These are phyloP conservation scores for Pseudeuparius sepicola DNA, from an alignment of 2,888 invertebrate species.

Conservation along the genomic window DNA sequence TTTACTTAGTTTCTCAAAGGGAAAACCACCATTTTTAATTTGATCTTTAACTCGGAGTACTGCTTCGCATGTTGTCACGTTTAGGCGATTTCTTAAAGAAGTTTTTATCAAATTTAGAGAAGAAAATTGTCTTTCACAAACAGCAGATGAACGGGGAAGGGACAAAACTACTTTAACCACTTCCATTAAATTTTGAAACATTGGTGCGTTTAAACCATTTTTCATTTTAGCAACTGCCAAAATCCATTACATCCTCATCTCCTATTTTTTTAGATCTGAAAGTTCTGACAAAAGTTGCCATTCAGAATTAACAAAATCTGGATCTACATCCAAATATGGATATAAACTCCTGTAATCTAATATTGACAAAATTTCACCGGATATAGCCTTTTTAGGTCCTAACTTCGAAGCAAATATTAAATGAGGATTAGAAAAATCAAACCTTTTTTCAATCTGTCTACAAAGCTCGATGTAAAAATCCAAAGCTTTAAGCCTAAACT, in stretches of 20 bases:
- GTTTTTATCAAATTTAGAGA: conserved; percentile 15
- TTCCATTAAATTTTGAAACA: conserved; percentile 13
- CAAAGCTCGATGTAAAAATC: conserved; percentile 13
- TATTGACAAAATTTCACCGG: background rate
- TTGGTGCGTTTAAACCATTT: conserved; percentile 6
- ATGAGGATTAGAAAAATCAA: conserved; percentile 10
- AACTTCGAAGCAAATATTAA: conserved; percentile 13
- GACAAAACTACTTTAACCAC: conserved; percentile 13
- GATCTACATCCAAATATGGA: conserved; percentile 1
- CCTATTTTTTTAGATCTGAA: background rate
- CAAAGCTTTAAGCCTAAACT: conserved; percentile 8
- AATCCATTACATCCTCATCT: conserved; percentile 7
- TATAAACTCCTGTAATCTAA: conserved; percentile 3
- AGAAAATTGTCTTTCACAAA: conserved; percentile 16
- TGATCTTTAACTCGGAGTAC: too few species aligned
- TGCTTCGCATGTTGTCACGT: too few species aligned
- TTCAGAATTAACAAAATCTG: conserved; percentile 1
- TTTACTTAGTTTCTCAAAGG: too few species aligned
- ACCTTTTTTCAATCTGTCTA: conserved; percentile 11
- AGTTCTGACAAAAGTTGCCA: background rate
- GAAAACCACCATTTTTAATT: too few species aligned
- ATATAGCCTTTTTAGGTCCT: conserved; percentile 4
- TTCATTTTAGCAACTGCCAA: conserved; percentile 12
- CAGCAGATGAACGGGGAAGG: conserved; percentile 15
- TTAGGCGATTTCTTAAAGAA: too few species aligned